These are phyloP conservation scores for Helobdella robusta DNA, from an alignment of 2,888 invertebrate species.

Conservation along the genomic window DNA sequence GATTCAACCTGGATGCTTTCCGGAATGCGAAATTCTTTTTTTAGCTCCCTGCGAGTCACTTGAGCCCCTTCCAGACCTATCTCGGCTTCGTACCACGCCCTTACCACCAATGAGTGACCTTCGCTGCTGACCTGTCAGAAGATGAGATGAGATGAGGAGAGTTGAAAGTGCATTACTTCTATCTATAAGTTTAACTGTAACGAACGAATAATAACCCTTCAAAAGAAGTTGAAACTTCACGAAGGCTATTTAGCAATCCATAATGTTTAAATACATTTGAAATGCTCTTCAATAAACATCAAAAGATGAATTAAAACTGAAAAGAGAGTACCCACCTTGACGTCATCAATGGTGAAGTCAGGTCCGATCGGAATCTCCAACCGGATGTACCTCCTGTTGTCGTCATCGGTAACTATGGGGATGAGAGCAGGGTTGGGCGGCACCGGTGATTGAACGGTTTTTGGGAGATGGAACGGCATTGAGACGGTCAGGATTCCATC, in stretches of 20 bases:
- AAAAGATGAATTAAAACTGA: not conserved
- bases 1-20: slow-evolving; percentile 30
- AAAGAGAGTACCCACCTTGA: slow-evolving; percentile 21
- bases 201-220: not conserved
- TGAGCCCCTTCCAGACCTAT: slow-evolving; percentile 31
- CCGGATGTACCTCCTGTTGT: slow-evolving; percentile 31
- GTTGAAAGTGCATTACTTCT: too few species aligned
- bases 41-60: slow-evolving; percentile 29
- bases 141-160: not conserved
- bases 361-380: slow-evolving; percentile 30
- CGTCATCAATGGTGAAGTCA: slow-evolving; percentile 33
- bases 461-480: slow-evolving; percentile 33
- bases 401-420: slow-evolving; percentile 32
- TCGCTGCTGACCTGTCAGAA: slow-evolving; percentile 26
- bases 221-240: not conserved
- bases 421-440: slow-evolving; percentile 30
- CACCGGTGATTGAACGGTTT: slow-evolving; percentile 17
- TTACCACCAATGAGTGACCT: slow-evolving; percentile 28
- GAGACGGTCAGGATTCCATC: slow-evolving; percentile 30
- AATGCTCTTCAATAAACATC: not conserved
- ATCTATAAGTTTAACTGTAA: too few species aligned
- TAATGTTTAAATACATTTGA: not conserved
- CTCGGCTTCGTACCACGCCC: slow-evolving; percentile 32
- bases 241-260: not conserved
- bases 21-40: slow-evolving; percentile 32